Percentiles rank a stretch among this genome's conserved stretches.
phyloP scores from a whole-genome alignment of 2,113 vertebrate species.

The Ovis canadensis region DNA sequence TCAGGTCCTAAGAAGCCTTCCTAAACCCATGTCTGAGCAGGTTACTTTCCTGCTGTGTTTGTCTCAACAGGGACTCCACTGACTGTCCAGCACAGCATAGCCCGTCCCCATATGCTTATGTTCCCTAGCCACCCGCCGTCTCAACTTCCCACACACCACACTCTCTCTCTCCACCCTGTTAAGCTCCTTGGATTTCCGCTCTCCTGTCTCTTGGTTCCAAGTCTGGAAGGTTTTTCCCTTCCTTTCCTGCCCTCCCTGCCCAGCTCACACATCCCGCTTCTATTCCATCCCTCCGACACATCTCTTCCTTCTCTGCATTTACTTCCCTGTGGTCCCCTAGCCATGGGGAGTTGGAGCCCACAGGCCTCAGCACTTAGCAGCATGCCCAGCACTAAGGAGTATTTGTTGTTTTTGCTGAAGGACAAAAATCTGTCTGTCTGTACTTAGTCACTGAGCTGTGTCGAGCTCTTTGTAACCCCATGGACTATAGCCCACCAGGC shows the following conservation, averaged over 20 bases:
- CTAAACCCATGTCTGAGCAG: background rate
- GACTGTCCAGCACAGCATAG: accelerated
- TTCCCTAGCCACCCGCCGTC: background rate
- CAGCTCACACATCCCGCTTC: background rate
- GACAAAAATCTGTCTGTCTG: background rate
- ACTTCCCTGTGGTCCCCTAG: accelerated
- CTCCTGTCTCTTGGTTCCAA: background rate
- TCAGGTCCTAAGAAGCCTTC: background rate
- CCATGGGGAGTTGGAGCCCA: background rate
- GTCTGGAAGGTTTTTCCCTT: background rate
- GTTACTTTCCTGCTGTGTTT: background rate
- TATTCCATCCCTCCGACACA: too few species aligned
- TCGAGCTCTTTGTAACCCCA: background rate
- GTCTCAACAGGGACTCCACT: accelerated
- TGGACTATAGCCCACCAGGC: background rate
- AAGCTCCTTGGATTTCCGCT: background rate
- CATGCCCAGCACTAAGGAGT: too few species aligned
- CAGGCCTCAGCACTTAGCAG: background rate
- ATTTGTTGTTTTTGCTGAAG: background rate
- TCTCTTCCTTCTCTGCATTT: too few species aligned
- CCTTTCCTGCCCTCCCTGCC: background rate
- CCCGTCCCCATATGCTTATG: accelerated
- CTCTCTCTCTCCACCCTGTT: accelerated
- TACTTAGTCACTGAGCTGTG: background rate
- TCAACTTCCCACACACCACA: background rate